Evolutionary conservation across 2,797 vertebrate genomes (phyloP).

Genomic region (Liasis olivaceus): DNA sequence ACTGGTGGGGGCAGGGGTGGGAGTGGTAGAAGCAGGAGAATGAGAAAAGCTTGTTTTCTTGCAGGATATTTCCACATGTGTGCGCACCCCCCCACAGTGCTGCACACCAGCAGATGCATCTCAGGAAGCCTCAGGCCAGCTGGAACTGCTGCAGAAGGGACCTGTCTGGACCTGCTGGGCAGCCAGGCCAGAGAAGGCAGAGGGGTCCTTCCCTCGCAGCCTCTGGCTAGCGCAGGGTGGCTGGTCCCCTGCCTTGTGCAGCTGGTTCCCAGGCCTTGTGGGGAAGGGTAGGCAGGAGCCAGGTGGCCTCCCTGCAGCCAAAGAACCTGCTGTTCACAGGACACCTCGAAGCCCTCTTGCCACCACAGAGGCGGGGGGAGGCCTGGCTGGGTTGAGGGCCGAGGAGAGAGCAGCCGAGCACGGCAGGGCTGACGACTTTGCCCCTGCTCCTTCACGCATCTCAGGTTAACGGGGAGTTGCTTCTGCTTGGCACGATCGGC

Average conservation of each 20-base stretch:
- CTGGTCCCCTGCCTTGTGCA: neutral
- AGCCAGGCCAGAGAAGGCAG: neutral
- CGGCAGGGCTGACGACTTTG: neutral
- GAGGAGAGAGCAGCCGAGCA: neutral
- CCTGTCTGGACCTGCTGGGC: neutral
- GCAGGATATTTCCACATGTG: neutral
- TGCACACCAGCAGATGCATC: neutral
- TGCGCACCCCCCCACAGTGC: neutral
- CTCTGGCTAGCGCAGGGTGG: neutral
- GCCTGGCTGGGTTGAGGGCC: conserved; percentile 1
- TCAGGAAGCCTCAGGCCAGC: neutral
- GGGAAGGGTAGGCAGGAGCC: neutral
- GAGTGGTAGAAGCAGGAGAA: neutral
- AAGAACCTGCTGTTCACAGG: neutral
- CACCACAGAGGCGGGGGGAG: neutral
- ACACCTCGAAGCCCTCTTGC: neutral
- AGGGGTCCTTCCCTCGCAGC: neutral
- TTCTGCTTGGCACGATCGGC: neutral
- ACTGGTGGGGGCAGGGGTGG: neutral
- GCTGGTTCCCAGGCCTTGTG: neutral
- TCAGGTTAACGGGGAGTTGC: neutral
- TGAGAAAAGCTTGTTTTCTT: neutral
- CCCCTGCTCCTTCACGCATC: no score
- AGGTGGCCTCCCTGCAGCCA: neutral
- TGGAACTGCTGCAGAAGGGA: neutral